Base-by-base conservation (phyloP, 2,797 vertebrate species). In the Numenius phaeopus region DNA sequence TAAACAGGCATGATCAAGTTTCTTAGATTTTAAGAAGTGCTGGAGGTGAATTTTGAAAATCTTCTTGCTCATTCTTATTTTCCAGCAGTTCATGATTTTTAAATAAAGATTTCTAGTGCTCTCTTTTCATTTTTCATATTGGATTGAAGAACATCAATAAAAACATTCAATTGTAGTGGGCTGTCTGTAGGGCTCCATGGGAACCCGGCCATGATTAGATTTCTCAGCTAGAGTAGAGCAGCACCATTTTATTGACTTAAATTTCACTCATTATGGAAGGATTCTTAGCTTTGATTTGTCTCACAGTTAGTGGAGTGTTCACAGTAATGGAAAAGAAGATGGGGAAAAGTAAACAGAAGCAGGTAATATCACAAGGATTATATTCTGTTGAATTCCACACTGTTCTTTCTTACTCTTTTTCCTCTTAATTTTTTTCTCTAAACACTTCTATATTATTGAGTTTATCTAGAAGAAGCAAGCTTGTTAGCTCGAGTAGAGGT, bases 41-140 rank as follows among this genome's bases (percentile, higher is more conserved):
- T 67, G 27, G 84, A 77, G 26, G 26, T 83, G 23, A 82, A 59
- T 90, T 94, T 86, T 84, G 30, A 88, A 75, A 75, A 37, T 78
- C 40, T 70, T 54, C 30, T 85, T 81, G 19, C 26, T 90, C 11
- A 9, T 75, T 85, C 46, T 75, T 76, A 24, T 81, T 83, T 85
- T 58, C 18, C 59, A 75, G 61, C 49, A 49, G 27, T 59, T 78
- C 2, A 22, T 50, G 4, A 62, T 92, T 89, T 94, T 93, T 5
- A 81, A 89, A 62, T 34, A 62, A 50, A 54, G 9, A 59, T 62
- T 86, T 91, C 30, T 59, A 72, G 44, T 67, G 18, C 7, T 87
- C 7, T 87, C 20, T 70, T 88, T 90, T 64, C 0, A 59, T 72
- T 89, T 90, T 64, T 62, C 80, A 47, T 77, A 79, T 34, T 47